Conservation (phyloP, 2,797 vertebrate genomes). For the Simalia tracyae region DNA sequence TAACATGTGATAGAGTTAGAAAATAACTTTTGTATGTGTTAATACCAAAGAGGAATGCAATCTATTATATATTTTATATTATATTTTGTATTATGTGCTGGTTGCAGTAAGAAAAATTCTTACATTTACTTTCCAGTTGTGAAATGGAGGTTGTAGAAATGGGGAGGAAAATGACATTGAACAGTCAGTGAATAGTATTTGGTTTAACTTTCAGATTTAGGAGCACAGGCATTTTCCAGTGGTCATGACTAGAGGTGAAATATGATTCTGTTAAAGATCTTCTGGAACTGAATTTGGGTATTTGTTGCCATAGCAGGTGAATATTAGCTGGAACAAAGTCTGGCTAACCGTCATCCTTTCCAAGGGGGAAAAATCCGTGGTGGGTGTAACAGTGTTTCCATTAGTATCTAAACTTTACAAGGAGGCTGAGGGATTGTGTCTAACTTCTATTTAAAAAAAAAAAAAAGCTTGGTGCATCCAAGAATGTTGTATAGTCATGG, state of each 20-base stretch:
- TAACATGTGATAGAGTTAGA: neutral
- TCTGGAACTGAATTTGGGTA: neutral
- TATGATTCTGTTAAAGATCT: neutral
- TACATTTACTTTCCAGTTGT: neutral
- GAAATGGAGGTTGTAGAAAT: neutral
- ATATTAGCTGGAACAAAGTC: neutral
- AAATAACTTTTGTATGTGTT: neutral
- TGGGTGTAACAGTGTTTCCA: neutral
- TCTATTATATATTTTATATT: neutral
- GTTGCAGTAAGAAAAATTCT: neutral
- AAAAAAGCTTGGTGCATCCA: neutral
- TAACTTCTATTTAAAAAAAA: neutral
- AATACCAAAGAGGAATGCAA: neutral
- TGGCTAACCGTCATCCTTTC: neutral
- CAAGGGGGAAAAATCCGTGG: neutral
- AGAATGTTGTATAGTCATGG: neutral
- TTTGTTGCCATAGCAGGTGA: neutral
- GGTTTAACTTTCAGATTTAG: neutral
- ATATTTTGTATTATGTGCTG: neutral
- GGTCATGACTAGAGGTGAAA: neutral
- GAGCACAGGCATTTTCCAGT: neutral
- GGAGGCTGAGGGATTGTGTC: neutral
- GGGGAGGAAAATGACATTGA: neutral
- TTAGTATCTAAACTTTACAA: neutral
- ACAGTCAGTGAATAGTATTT: neutral